These are phyloP conservation scores for Gymnopithys bicolor DNA, from an alignment of 2,797 vertebrate species.

Conservation along the genomic window DNA sequence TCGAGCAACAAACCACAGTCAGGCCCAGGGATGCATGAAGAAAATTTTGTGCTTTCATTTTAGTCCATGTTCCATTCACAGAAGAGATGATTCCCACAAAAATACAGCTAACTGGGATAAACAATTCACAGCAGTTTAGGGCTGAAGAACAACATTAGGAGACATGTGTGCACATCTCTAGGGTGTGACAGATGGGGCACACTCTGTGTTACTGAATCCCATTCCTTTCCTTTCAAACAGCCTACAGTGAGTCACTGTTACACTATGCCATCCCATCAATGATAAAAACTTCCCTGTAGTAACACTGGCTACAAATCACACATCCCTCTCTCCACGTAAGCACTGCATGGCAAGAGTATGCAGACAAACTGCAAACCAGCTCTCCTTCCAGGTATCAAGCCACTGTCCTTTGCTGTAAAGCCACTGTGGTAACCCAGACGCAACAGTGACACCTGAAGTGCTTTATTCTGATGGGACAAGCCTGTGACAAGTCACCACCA, in stretches of 20 bases:
- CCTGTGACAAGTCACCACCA: not conserved
- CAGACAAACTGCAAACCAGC: not conserved
- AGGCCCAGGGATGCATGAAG: not conserved
- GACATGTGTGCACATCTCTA: not conserved
- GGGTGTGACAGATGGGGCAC: not conserved
- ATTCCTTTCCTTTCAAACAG: not conserved
- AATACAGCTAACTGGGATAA: not conserved
- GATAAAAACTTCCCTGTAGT: not conserved
- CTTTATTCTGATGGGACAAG: not conserved
- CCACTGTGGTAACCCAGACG: not conserved
- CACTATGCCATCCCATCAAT: not conserved
- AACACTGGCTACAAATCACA: not conserved
- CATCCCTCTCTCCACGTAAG: not conserved
- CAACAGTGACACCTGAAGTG: not conserved
- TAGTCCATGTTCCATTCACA: not conserved
- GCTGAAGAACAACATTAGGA: not conserved
- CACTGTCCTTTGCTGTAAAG: not conserved
- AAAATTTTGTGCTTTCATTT: not conserved
- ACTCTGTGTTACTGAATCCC: not conserved
- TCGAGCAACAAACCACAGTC: not conserved
- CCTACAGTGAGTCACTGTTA: slow-evolving; percentile 31
- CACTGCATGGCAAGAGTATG: not conserved
- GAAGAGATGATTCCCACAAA: not conserved
- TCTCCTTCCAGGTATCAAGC: not conserved
- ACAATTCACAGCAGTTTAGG: not conserved